These are phyloP conservation scores for Diplodus sargus DNA, from an alignment of 2,797 vertebrate species.

Conservation along the genomic window DNA sequence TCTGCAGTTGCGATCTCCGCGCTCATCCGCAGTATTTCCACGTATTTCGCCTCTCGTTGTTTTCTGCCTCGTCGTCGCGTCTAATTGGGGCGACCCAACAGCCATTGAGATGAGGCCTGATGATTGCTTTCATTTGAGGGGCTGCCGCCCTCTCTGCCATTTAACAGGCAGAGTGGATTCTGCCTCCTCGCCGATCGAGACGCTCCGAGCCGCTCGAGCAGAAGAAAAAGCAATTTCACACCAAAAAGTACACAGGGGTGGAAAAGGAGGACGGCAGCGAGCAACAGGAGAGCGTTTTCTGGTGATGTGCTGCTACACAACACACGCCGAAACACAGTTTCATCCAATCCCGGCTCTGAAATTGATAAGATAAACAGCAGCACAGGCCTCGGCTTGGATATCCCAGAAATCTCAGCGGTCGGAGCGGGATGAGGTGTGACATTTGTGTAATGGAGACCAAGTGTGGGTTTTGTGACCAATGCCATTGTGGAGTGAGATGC, in stretches of 20 bases:
- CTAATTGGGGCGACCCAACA: constrained; percentile 31
- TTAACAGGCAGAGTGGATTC: constrained; percentile 23
- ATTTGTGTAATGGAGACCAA: constrained; percentile 40
- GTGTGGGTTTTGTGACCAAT: constrained; percentile 18
- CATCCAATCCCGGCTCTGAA: background rate
- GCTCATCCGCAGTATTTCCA: constrained; percentile 18
- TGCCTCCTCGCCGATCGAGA: constrained; percentile 12
- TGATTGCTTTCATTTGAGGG: constrained; percentile 60
- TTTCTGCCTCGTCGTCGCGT: constrained; percentile 13
- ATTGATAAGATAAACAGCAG: constrained; percentile 31
- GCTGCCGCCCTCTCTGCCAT: constrained; percentile 16
- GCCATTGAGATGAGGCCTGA: constrained; percentile 37
- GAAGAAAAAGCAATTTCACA: constrained; percentile 56
- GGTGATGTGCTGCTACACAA: background rate
- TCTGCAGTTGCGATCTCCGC: constrained; percentile 6
- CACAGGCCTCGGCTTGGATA: background rate
- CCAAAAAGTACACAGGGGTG: background rate
- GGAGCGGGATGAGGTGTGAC: constrained; percentile 38
- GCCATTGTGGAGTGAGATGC: constrained; percentile 27
- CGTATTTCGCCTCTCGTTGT: background rate
- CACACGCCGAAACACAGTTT: constrained; percentile 16
- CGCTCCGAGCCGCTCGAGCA: constrained; percentile 11
- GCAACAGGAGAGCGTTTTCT: background rate
- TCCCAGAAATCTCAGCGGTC: constrained; percentile 21
- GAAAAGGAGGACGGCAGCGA: background rate